Evolutionary conservation across 2,888 invertebrate species (phyloP), one percentile per base, ranked within the genome.

Genomic region (Scaptomyza cyrtandrae): DNA sequence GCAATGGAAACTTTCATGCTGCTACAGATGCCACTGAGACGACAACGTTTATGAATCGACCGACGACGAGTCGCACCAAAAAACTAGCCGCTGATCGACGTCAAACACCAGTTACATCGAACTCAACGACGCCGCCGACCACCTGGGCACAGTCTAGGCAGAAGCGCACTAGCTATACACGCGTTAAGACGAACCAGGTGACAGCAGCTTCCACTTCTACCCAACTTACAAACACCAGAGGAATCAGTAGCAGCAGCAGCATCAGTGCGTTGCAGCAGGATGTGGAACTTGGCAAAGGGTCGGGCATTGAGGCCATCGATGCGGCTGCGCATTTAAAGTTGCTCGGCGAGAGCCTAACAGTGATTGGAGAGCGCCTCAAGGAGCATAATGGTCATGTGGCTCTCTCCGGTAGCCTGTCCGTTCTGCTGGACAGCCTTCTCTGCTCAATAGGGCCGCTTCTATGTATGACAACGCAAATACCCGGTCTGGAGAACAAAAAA

Each of bases 351-450:
- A 98, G 98, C 88, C 93, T 99, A 16, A 96, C 96, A 49, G 97
- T 98, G 89, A 98, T 99, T 79, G 98, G 99, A 0, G 97, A 97
- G 91, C 93, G 98, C 41, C 94, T 98, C 6, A 98, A 97, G 91
- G 98, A 98, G 88, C 98, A 98, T 87, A 97, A 98, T 95, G 98
- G 98, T 11, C 97, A 98, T 92, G 98, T 98, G 71, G 98, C 98
- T 0, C 98, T 98, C 14, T 98, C 98, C 0, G 98, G 98, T 0
- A 98, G 98, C 66, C 94, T 98, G 63, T 98, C 98, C 0, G 98
- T 98, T 13, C 93, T 99, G 13, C 93, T 99, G 72, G 98, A 99
- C 93, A 98, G 98, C 2, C 92, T 98, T 67, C 93, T 99, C 33
- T 98, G 98, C 92, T 97, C 98, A 1, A 93, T 98, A 79, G 98